A percentile compares a stretch with the other conserved stretches of the same genome.
phyloP scores from a whole-genome alignment of 92 coral and sea anemone species.

The Bergia puertoricense region DNA sequence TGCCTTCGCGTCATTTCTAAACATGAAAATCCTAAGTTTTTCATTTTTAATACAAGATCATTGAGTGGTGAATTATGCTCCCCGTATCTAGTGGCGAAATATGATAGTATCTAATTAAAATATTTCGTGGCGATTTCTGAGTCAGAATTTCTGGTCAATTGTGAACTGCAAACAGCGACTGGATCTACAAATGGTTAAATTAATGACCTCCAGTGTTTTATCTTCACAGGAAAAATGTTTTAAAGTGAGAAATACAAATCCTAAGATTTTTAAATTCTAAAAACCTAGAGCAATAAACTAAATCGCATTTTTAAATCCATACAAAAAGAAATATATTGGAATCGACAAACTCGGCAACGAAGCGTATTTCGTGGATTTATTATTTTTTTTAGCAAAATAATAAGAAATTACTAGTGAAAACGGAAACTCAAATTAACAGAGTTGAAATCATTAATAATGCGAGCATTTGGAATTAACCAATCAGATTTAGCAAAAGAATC shows the following conservation, averaged over 20 bases:
- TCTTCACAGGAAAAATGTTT: not conserved
- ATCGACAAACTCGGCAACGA: not conserved
- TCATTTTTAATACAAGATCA: not conserved
- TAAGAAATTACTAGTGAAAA: constrained; percentile 27
- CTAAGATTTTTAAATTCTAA: not conserved
- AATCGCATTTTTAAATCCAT: not conserved
- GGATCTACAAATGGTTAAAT: constrained; percentile 9
- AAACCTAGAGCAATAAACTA: not conserved
- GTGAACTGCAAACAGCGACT: constrained; percentile 2
- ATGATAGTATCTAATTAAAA: not conserved
- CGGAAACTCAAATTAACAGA: constrained; percentile 27
- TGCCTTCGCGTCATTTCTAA: not conserved
- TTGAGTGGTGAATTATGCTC: not conserved
- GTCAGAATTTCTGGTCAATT: not conserved
- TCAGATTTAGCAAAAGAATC: not conserved
- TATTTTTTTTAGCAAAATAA: not conserved
- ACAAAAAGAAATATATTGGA: not conserved
- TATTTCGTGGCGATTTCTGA: not conserved
- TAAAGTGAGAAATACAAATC: not conserved
- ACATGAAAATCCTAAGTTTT: not conserved
- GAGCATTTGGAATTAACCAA: constrained; percentile 22
- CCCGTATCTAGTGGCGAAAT: not conserved
- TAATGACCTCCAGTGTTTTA: constrained; percentile 6
- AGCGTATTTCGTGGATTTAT: not conserved
- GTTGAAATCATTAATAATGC: not conserved